Percentiles rank a stretch among this genome's conserved stretches.
phyloP scores from a whole-genome alignment of 2,888 invertebrate species.

The Ectemnius lituratus region DNA sequence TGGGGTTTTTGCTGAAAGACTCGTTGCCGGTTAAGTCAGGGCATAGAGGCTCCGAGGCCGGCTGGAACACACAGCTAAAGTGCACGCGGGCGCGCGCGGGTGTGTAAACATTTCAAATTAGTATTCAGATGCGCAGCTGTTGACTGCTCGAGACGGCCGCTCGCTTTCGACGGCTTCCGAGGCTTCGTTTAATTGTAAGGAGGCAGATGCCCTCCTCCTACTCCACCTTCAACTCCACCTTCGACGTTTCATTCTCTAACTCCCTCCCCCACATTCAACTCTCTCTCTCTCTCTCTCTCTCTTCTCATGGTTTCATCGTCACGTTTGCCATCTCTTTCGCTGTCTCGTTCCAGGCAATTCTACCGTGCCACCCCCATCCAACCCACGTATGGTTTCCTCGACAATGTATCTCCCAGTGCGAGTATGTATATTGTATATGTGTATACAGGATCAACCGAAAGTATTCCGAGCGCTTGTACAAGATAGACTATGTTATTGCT shows the following conservation, averaged over 20 bases:
- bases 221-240: slow-evolving; percentile 42
- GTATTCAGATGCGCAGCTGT: slow-evolving; percentile 77
- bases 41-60: slow-evolving; percentile 47
- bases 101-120: slow-evolving; percentile 77
- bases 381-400: slow-evolving; percentile 70
- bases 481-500: no score
- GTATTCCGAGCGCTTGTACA: no score
- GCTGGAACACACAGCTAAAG: slow-evolving; percentile 24
- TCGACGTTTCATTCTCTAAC: slow-evolving; percentile 41
- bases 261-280: slow-evolving; percentile 38
- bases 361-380: slow-evolving; percentile 41
- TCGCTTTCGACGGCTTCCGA: slow-evolving; percentile 74
- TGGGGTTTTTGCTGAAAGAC: slow-evolving; percentile 38
- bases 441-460: no score
- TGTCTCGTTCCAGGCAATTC: slow-evolving; percentile 34
- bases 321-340: slow-evolving; percentile 19
- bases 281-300: slow-evolving; percentile 44
- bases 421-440: background rate
- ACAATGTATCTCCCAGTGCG: slow-evolving; percentile 59
- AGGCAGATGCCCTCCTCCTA: slow-evolving; percentile 73
- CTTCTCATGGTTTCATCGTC: slow-evolving; percentile 21
- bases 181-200: slow-evolving; percentile 77
- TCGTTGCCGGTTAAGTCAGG: slow-evolving; percentile 6
- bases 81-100: slow-evolving; percentile 54
- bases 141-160: slow-evolving; percentile 71